Evolutionary conservation across 2,888 invertebrate genomes (phyloP).

Genomic region (Notodonta ziczac): DNA sequence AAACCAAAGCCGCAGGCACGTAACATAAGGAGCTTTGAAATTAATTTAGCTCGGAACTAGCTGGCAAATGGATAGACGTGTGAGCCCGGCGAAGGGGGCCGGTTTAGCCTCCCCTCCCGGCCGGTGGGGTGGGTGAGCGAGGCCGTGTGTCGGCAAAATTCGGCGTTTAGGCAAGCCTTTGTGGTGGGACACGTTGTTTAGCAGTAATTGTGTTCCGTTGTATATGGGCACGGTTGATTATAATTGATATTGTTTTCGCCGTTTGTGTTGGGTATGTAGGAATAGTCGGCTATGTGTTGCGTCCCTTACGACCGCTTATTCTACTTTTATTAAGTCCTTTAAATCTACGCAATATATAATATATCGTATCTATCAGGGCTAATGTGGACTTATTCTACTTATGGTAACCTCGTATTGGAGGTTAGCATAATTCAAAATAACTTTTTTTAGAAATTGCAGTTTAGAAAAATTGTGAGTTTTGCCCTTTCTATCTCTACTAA

Average conservation of each 20-base stretch:
- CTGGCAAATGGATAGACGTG: slow-evolving; percentile 85
- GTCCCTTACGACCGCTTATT: neutral
- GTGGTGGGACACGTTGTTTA: slow-evolving; percentile 74
- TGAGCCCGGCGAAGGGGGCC: slow-evolving; percentile 67
- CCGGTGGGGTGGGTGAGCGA: slow-evolving; percentile 37
- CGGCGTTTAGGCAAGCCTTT: slow-evolving; percentile 82
- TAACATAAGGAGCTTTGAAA: slow-evolving; percentile 85
- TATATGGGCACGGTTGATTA: slow-evolving; percentile 51
- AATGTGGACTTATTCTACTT: too few species aligned
- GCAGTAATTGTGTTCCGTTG: slow-evolving; percentile 71
- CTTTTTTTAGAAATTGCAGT: too few species aligned
- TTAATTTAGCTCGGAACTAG: slow-evolving; percentile 85
- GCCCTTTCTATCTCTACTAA: too few species aligned
- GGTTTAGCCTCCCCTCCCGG: slow-evolving; percentile 42
- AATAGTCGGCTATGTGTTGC: neutral
- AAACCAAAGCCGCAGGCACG: slow-evolving; percentile 82
- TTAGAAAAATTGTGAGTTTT: too few species aligned
- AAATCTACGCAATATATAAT: too few species aligned
- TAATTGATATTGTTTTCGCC: slow-evolving; percentile 55
- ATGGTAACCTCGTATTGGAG: too few species aligned
- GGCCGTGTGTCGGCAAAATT: slow-evolving; percentile 72
- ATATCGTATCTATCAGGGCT: too few species aligned
- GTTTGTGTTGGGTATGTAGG: neutral
- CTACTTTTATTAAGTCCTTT: too few species aligned
- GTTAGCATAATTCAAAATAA: too few species aligned